A percentile compares a stretch with the other conserved stretches of the same genome.
phyloP scores from a whole-genome alignment of 2,797 vertebrate genomes.

The Pipistrellus pipistrellus region DNA sequence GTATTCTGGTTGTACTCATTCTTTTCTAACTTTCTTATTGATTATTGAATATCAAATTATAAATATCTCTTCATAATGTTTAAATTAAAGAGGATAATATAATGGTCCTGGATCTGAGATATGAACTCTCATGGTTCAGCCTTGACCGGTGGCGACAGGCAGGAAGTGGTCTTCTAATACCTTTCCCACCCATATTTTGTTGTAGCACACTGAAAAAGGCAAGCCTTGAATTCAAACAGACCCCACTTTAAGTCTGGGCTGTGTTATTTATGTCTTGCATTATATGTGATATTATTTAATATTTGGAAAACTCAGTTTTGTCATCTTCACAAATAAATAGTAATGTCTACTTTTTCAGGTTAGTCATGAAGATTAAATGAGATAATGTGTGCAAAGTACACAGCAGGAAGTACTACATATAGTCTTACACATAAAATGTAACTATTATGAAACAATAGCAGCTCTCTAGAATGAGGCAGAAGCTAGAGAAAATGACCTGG shows the following conservation, averaged over 20 bases:
- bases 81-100: not conserved
- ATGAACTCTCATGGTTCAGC: not conserved
- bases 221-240: not conserved
- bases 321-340: not conserved
- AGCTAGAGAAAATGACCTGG: not conserved
- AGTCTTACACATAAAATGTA: not conserved
- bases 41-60: not conserved
- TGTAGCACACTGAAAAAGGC: not conserved
- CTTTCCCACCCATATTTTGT: not conserved
- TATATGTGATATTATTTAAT: not conserved
- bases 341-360: constrained; percentile 2
- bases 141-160: not conserved
- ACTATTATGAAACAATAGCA: not conserved
- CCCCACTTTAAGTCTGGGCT: not conserved
- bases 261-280: not conserved
- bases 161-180: not conserved
- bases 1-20: not conserved
- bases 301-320: not conserved
- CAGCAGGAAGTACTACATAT: not conserved
- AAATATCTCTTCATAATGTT: not conserved
- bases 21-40: constrained; percentile 21
- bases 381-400: not conserved
- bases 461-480: not conserved
- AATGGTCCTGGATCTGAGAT: not conserved
- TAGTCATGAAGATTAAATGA: not conserved